Percentiles rank a stretch among this genome's conserved stretches.
Conservation (phyloP, 2,888 invertebrate species). For the Dryocosmus kuriphilus region DNA sequence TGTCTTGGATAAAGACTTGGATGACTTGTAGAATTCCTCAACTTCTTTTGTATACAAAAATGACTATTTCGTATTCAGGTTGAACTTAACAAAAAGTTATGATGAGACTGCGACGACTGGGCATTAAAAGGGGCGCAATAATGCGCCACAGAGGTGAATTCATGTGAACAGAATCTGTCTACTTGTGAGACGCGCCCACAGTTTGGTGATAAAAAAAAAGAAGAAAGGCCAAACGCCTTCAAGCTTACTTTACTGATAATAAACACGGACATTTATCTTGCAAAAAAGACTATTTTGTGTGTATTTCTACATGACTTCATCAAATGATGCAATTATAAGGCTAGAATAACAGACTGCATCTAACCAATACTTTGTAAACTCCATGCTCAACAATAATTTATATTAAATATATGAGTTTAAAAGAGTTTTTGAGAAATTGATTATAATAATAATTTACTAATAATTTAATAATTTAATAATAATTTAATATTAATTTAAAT, state of each 20-base stretch:
- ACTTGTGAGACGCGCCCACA: slow-evolving; percentile 15
- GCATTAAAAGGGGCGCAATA: not conserved
- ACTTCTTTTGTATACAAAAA: slow-evolving; percentile 9
- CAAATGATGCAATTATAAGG: not conserved
- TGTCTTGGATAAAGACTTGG: not conserved
- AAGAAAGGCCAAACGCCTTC: slow-evolving; percentile 12
- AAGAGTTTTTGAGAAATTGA: too few species aligned
- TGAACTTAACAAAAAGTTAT: not conserved
- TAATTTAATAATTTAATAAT: too few species aligned
- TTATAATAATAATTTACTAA: too few species aligned
- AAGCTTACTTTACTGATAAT: slow-evolving; percentile 28
- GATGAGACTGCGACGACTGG: slow-evolving; percentile 10
- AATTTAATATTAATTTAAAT: too few species aligned
- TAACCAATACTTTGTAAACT: not conserved
- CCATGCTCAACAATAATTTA: not conserved
- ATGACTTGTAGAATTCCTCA: not conserved
- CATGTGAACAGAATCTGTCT: not conserved
- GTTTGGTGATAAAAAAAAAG: not conserved
- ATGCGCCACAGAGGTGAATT: not conserved
- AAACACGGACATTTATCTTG: slow-evolving; percentile 21
- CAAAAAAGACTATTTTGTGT: slow-evolving; percentile 11
- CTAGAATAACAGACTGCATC: not conserved
- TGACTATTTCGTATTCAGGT: not conserved
- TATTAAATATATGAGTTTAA: not conserved
- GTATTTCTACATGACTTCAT: slow-evolving; percentile 6